Conservation (phyloP, 2,113 vertebrate genomes). For the Chrysochloris asiatica region DNA sequence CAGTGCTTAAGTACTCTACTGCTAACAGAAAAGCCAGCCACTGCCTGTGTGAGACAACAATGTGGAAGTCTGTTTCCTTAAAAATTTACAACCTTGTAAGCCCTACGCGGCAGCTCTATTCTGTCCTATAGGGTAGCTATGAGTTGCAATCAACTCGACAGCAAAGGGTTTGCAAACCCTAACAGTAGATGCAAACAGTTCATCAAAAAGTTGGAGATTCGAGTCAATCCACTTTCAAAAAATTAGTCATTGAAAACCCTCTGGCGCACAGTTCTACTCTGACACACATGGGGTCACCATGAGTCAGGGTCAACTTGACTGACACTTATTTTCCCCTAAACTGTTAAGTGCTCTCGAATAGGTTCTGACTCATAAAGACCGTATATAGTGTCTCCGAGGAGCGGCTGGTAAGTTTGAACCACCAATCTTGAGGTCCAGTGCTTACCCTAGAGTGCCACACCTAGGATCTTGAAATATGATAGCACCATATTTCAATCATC, state of each 20-base stretch:
- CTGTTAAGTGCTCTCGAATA: no score
- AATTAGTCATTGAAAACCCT: neutral
- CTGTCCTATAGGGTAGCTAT: no score
- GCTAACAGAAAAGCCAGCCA: neutral
- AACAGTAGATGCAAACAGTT: no score
- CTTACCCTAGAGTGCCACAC: no score
- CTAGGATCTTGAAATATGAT: neutral
- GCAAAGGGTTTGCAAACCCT: neutral
- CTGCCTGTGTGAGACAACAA: neutral
- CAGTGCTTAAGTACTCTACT: neutral
- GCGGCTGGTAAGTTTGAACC: no score
- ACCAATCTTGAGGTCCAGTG: no score
- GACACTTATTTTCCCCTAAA: neutral
- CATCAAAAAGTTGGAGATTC: neutral
- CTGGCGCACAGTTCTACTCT: neutral
- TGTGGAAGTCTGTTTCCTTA: neutral
- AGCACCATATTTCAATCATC: neutral
- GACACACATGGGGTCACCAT: neutral
- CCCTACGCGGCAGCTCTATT: no score
- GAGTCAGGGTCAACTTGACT: neutral
- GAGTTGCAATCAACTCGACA: neutral
- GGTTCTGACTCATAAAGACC: no score
- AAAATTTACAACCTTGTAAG: no score
- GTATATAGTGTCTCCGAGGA: no score
- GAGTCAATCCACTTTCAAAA: neutral